These are phyloP conservation scores for Cynopterus sphinx DNA, from an alignment of 2,797 vertebrate genomes.

Conservation along the genomic window DNA sequence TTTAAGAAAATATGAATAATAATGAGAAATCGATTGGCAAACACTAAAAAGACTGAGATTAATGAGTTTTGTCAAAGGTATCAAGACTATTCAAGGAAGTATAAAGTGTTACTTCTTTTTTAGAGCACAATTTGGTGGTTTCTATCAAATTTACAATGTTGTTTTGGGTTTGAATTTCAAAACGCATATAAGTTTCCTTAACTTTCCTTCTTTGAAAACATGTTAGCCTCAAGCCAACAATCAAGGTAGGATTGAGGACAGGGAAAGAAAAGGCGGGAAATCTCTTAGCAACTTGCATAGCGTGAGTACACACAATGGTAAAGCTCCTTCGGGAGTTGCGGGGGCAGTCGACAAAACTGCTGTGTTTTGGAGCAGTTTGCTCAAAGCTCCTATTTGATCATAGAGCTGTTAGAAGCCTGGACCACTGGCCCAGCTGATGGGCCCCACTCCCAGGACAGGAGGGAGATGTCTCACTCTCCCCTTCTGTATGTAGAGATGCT, in stretches of 20 bases:
- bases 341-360: neutral
- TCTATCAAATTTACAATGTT: neutral
- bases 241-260: neutral
- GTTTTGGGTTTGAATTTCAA: constrained; percentile 44
- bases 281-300: neutral
- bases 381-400: neutral
- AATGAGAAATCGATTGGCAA: neutral
- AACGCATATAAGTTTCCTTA: neutral
- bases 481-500: neutral
- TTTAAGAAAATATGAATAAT: neutral
- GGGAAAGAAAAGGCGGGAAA: neutral
- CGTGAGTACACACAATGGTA: neutral
- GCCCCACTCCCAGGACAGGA: neutral
- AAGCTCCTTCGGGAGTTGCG: no score
- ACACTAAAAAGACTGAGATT: neutral
- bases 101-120: neutral
- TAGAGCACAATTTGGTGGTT: neutral
- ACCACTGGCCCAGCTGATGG: neutral
- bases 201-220: neutral
- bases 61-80: neutral
- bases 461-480: neutral
- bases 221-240: neutral
- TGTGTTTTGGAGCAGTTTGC: neutral
- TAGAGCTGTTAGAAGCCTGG: neutral
- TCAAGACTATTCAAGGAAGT: neutral